phyloP scores from a whole-genome alignment of 2,113 vertebrate genomes.

The Callopanchax toddi region DNA sequence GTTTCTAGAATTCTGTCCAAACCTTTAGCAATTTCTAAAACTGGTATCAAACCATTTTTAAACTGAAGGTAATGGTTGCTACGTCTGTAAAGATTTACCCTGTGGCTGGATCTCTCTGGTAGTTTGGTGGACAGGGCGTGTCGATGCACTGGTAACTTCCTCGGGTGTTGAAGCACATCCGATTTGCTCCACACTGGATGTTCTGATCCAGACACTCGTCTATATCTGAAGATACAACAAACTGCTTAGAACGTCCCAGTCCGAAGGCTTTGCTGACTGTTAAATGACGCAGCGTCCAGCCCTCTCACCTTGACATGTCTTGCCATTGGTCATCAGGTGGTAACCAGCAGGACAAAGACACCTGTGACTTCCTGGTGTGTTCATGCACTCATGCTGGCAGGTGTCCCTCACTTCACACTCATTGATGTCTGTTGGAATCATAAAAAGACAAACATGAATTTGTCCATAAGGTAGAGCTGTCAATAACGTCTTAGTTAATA shows the following conservation, averaged over 20 bases:
- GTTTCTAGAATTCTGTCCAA: no score
- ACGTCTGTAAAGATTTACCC: slow-evolving; percentile 77
- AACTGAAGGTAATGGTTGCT: not conserved
- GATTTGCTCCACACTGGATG: slow-evolving; percentile 88
- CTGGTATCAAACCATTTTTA: no score
- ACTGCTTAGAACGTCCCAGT: not conserved
- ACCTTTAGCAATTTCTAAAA: no score
- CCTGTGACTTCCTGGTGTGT: slow-evolving; percentile 90
- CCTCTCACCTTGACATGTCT: slow-evolving; percentile 93
- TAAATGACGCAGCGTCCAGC: not conserved
- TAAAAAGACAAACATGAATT: slow-evolving; percentile 18
- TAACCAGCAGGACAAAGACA: slow-evolving; percentile 92
- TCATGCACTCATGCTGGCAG: slow-evolving; percentile 96
- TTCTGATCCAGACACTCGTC: slow-evolving; percentile 93
- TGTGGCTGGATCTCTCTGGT: slow-evolving; percentile 86
- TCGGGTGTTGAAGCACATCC: slow-evolving; percentile 97
- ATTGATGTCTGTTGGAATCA: slow-evolving; percentile 86
- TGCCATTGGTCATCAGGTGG: slow-evolving; percentile 88
- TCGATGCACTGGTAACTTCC: slow-evolving; percentile 95
- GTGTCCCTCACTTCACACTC: slow-evolving; percentile 90
- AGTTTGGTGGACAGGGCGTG: slow-evolving; percentile 92
- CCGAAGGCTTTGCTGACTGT: not conserved
- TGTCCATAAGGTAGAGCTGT: not conserved
- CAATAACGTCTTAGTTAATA: not conserved
- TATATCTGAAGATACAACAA: slow-evolving; percentile 79